Percentiles rank a stretch among this genome's conserved stretches.
These are phyloP conservation scores for Drosophila percnosoma DNA, from an alignment of 2,888 invertebrate species.

Conservation along the genomic window DNA sequence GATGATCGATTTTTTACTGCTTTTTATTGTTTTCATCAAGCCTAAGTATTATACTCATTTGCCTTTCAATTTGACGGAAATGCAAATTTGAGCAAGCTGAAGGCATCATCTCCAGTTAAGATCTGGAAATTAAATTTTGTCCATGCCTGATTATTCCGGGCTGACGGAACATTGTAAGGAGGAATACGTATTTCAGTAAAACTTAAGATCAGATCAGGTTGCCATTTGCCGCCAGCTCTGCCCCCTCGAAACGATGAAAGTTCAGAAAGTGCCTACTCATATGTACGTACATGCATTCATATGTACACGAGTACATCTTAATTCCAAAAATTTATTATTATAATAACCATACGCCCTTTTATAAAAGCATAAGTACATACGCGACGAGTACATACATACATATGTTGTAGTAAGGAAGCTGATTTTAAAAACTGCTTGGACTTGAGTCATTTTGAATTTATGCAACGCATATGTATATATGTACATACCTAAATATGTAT, in stretches of 20 bases:
- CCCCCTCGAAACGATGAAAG: not conserved
- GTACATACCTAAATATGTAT: slow-evolving; percentile 8
- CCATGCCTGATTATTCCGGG: slow-evolving; percentile 11
- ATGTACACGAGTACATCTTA: slow-evolving; percentile 62
- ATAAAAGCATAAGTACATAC: slow-evolving; percentile 54
- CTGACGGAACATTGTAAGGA: not conserved
- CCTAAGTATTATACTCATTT: slow-evolving; percentile 56
- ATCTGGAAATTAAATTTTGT: slow-evolving; percentile 1
- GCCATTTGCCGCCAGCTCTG: slow-evolving; percentile 1
- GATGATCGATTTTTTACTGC: slow-evolving; percentile 40
- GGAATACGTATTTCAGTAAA: slow-evolving; percentile 19
- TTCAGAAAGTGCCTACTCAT: slow-evolving; percentile 17
- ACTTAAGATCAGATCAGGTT: not conserved
- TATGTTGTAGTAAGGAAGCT: slow-evolving; percentile 43
- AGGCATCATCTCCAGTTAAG: slow-evolving; percentile 18
- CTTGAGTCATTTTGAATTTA: slow-evolving; percentile 60
- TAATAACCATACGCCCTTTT: slow-evolving; percentile 59
- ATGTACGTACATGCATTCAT: slow-evolving; percentile 44
- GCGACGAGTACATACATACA: slow-evolving; percentile 48
- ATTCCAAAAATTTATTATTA: slow-evolving; percentile 73
- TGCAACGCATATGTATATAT: slow-evolving; percentile 24
- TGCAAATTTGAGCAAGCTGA: slow-evolving; percentile 63
- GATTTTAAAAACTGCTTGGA: slow-evolving; percentile 63
- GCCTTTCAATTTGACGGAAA: slow-evolving; percentile 70
- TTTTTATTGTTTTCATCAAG: slow-evolving; percentile 21